These are phyloP conservation scores for Drosophila quasianomalipes DNA, from an alignment of 2,888 invertebrate species.

Conservation along the genomic window DNA sequence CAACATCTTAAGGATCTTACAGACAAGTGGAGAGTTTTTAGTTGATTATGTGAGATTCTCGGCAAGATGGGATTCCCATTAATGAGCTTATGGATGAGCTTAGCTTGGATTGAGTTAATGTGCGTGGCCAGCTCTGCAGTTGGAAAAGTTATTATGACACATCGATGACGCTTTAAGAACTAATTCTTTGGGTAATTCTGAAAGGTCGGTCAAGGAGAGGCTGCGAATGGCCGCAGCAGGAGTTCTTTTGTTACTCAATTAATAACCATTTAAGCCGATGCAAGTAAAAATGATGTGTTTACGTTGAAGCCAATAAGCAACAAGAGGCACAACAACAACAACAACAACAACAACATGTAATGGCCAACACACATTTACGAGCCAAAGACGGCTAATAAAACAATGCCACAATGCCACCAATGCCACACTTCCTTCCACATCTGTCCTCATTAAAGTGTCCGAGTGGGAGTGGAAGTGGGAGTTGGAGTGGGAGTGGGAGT, in stretches of 20 bases:
- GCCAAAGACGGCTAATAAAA: slow-evolving; percentile 25
- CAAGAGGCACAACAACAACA: too few relatives aligned
- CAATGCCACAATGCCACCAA: neutral
- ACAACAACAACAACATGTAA: slow-evolving; percentile 20
- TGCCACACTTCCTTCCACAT: neutral
- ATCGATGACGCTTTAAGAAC: neutral
- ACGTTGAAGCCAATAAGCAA: slow-evolving; percentile 25
- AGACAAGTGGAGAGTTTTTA: too few relatives aligned
- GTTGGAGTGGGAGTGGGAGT: neutral
- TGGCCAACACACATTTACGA: slow-evolving; percentile 30
- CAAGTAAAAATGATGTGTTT: slow-evolving; percentile 30
- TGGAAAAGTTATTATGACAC: neutral
- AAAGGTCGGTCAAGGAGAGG: neutral
- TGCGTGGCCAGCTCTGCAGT: neutral
- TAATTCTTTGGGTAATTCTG: neutral
- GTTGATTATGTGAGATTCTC: neutral
- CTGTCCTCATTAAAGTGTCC: neutral
- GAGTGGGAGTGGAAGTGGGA: neutral
- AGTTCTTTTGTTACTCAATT: slow-evolving; percentile 2
- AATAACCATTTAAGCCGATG: slow-evolving; percentile 33
- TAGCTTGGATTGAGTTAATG: neutral
- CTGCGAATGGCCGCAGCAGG: neutral
- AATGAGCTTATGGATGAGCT: neutral
- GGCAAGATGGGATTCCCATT: neutral
- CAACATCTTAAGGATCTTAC: too few relatives aligned